Evolutionary conservation across 2,113 vertebrate species (phyloP), one percentile per base, ranked within the genome.

Genomic region (Caracal caracal): DNA sequence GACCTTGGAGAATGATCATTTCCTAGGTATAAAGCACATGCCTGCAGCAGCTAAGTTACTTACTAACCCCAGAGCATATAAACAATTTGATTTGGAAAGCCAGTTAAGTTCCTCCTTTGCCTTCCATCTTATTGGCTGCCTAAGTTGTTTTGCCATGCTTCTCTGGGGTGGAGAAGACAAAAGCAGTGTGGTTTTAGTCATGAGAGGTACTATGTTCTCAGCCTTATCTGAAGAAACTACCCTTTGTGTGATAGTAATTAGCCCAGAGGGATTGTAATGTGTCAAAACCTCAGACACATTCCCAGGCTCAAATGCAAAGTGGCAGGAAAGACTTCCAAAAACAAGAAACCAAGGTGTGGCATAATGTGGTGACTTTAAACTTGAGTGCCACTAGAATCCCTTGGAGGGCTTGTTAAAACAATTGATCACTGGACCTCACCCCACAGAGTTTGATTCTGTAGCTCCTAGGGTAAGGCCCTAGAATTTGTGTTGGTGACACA

Each of bases 31-130:
- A 66, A 96, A 86, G 89, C 61, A 76, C 65, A 80, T n/a, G 87
- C 92, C 80, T 78, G 63, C 70, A 95, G 94, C 91, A 88, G 61
- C 75, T 92, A 78, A 65, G 86, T 87, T 96, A 96, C 65, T 95
- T 96, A 71, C 63, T 95, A 94, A 95, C 76, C 93, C 63, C 6
- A 28, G 83, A 90, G 93, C 75, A 49, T 84, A 89, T n/a, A 66
- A 75, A 68, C 86, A 97, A 73, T 93, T 94, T 73, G 89, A 92
- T 96, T 96, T 93, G 92, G 83, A 96, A 95, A 95, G 56, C 82
- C 81, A 86, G 76, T 85, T 96, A 80, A 76, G 82, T 88, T 93
- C 84, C 65, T 96, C 43, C 53, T 80, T 93, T 94, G 81, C 63
- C 53, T 96, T 86, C 92, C 26, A 49, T 96, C 91, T 61, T 83